Base-by-base conservation (phyloP, 2,113 vertebrate genomes). In the Saguinus midas region DNA sequence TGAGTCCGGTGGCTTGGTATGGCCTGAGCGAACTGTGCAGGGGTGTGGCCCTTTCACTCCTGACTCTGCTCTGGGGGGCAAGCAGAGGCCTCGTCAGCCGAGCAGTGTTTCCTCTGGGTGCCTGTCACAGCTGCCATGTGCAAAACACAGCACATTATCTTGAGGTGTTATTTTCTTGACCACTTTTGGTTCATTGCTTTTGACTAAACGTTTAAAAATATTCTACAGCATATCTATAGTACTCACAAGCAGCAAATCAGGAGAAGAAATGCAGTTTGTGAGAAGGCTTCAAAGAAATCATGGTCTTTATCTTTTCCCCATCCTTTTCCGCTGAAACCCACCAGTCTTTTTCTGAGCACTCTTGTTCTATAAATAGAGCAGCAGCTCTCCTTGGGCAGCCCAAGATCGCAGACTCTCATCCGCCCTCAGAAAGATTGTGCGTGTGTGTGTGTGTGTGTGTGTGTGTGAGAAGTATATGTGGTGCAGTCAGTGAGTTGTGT, bases 241-340 rank as follows among this genome's bases (percentile, higher is more conserved):
- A 70, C 48, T 89, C 37, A 40, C 0, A 40, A 73, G 72, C 79
- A 91, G 79, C 17, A 2, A 83, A 90, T 95, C 75, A 87, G 87
- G 83, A 98, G 97, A 95, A 97, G 92, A 98, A 96, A 98, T 96
- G 93, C 81, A 8, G 45, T 96, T 98, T 97, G 95, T 98, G 95
- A 96, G 98, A 98, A 92, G 55, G 95, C 97, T 97, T 96, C 98
- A 98, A 96, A 98, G 97, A 96, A 95, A 37, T 61, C 78, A 70
- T 98, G 90, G 95, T 98, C 97, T 98, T 97, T 98, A 98, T 99
- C 97, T 98, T 97, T 98, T 98, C 98, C 97, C 61, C 35, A 92
- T 96, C 97, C 86, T 93, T 98, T 99, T 99, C 98, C 97, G 97
- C 98, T 97, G 96, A 97, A 98, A 98, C 98, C 97, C 98, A 98